These are phyloP conservation scores for Polydrusus pterygomalis DNA, from an alignment of 2,888 invertebrate species.

Conservation along the genomic window DNA sequence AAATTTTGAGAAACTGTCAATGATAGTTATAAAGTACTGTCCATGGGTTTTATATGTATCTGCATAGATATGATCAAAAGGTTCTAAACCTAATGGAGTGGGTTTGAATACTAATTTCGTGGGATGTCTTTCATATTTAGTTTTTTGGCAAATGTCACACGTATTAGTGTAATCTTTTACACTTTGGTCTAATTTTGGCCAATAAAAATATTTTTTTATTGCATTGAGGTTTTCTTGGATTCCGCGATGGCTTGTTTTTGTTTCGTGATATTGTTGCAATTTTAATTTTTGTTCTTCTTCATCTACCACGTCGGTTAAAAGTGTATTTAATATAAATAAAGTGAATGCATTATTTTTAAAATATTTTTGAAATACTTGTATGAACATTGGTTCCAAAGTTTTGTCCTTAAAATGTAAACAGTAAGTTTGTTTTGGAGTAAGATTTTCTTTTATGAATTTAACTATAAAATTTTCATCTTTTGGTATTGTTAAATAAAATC, in stretches of 20 bases:
- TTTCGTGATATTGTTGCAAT: conserved; percentile 39
- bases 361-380: neutral
- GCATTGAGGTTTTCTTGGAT: conserved; percentile 31
- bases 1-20: conserved; percentile 20
- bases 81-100: conserved; percentile 19
- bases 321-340: neutral
- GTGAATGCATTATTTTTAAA: conserved; percentile 25
- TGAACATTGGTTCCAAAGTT: neutral
- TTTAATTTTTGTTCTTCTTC: conserved; percentile 32
- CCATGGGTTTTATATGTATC: neutral
- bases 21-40: conserved; percentile 1
- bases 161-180: conserved; percentile 23
- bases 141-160: conserved; percentile 32
- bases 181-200: conserved; percentile 35
- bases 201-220: conserved; percentile 31
- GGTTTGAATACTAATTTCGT: conserved; percentile 32
- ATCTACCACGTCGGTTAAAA: neutral
- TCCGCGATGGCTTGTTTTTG: conserved; percentile 37
- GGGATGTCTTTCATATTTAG: conserved; percentile 32
- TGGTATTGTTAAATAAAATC: neutral
- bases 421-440: conserved; percentile 9
- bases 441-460: conserved; percentile 9
- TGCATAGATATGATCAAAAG: conserved; percentile 9
- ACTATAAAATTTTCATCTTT: neutral
- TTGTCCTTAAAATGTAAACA: conserved; percentile 13